phyloP scores from a whole-genome alignment of 2,113 vertebrate species.

The Pandion haliaetus region DNA sequence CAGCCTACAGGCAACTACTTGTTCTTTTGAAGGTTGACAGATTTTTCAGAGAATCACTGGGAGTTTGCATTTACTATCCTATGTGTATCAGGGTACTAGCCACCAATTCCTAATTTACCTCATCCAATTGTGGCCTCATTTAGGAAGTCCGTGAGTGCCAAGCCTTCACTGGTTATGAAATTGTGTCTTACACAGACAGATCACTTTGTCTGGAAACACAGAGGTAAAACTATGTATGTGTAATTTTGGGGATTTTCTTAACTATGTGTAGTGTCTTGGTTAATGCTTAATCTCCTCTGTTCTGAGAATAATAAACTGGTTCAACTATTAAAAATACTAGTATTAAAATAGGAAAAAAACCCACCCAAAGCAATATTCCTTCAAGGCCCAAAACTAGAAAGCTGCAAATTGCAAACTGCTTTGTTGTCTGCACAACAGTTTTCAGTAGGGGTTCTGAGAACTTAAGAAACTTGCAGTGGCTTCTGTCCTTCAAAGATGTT shows the following conservation, averaged over 20 bases:
- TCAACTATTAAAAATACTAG: neutral
- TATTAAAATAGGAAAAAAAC: neutral
- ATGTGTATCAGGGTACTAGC: neutral
- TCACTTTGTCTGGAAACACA: conserved; percentile 1
- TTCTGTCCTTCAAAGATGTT: neutral
- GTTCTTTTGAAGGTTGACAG: neutral
- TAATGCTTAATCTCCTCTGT: neutral
- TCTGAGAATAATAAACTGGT: conserved; percentile 8
- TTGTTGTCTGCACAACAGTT: neutral
- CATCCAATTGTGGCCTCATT: conserved; percentile 9
- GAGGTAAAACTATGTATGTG: neutral
- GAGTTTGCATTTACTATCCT: neutral
- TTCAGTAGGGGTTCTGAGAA: neutral
- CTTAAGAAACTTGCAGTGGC: neutral
- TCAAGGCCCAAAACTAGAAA: neutral
- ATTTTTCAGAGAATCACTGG: neutral
- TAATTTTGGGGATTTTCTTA: neutral
- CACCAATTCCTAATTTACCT: neutral
- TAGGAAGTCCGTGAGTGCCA: conserved; percentile 13
- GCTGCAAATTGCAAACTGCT: neutral
- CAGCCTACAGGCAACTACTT: neutral
- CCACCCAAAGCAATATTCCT: neutral
- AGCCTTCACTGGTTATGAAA: conserved; percentile 6
- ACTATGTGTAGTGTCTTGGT: neutral
- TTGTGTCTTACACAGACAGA: neutral